Base-by-base conservation (phyloP, 1,140 invertebrate genomes). In the Stegodyphus mimosarum region DNA sequence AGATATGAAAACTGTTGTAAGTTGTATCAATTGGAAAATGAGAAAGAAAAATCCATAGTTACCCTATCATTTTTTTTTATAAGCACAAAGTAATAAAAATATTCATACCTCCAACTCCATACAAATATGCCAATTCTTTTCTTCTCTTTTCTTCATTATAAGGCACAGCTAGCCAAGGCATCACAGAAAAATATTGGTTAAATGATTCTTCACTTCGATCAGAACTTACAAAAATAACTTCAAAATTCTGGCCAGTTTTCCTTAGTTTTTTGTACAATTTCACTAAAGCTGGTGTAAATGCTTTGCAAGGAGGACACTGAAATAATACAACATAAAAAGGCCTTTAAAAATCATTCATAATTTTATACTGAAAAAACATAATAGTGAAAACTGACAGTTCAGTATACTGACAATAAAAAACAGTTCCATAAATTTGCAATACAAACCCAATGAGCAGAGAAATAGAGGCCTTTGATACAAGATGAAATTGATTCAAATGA, bases 301-400 rank as follows among this genome's bases (percentile, higher is more conserved):
- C 93, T 89, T 94, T 93, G 88, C 95, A 96, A 6, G 95, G 95
- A 1, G 95, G 95, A 90, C 95, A 96, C 95, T 95, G 91, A 60
- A 92, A n/a, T 9, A 7, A 91, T 72, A 87, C n/a, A 67, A 48
- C 55, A 73, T 60, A 63, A 33, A 10, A 10, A 10, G 5, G 5
- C 0, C 9, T 60, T 60, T 60, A 60, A 15, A 60, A 1, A 10
- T 60, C 33, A 33, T 33, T 33, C 33, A 33, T 3, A 60, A 60
- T 60, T 10, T 10, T 60, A 60, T 5, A 60, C 15, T 60, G 55
- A 60, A 15, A 60, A 9, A 60, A 1, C 33, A 33, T 60, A 60
- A 60, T 1, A 60, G 9, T 1, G 9, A 60, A 60, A 60, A 10
- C 55, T 60, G 9, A 60, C 55, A 60, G 55, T 15, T 60, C 55